Conservation (phyloP, 2,888 invertebrate species). For the Diarsia dahlii region DNA sequence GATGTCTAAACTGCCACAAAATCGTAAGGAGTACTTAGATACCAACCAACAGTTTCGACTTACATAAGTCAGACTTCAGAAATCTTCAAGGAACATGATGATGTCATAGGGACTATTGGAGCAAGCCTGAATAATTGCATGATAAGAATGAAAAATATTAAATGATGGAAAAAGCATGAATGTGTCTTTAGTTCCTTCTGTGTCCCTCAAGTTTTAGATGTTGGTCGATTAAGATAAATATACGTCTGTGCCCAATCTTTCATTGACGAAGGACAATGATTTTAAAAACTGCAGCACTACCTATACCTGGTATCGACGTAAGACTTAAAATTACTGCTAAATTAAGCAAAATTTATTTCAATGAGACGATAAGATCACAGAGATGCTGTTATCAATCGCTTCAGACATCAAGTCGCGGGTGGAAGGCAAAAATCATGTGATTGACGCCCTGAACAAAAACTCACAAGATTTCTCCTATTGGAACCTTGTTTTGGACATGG, state of each 20-base stretch:
- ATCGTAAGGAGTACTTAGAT: neutral
- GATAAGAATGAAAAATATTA: neutral
- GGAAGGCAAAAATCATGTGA: constrained; percentile 57
- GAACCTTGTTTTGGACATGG: neutral
- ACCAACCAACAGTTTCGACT: neutral
- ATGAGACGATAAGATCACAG: neutral
- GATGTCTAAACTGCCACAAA: neutral
- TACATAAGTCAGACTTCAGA: constrained; percentile 4
- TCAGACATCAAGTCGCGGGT: constrained; percentile 13
- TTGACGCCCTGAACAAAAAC: constrained; percentile 19
- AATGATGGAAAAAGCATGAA: neutral
- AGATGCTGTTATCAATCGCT: constrained; percentile 35
- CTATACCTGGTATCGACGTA: neutral
- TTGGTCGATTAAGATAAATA: neutral
- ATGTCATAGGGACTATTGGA: neutral
- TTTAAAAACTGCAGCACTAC: neutral
- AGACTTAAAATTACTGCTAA: neutral
- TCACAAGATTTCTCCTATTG: neutral
- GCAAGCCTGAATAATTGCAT: neutral
- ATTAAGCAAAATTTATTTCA: neutral
- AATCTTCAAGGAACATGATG: neutral
- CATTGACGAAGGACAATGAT: neutral
- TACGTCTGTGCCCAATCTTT: neutral
- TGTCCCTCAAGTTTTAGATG: neutral
- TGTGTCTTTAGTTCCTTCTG: neutral